Conservation (phyloP, 2,888 invertebrate genomes). For the Apodemia duryi region DNA sequence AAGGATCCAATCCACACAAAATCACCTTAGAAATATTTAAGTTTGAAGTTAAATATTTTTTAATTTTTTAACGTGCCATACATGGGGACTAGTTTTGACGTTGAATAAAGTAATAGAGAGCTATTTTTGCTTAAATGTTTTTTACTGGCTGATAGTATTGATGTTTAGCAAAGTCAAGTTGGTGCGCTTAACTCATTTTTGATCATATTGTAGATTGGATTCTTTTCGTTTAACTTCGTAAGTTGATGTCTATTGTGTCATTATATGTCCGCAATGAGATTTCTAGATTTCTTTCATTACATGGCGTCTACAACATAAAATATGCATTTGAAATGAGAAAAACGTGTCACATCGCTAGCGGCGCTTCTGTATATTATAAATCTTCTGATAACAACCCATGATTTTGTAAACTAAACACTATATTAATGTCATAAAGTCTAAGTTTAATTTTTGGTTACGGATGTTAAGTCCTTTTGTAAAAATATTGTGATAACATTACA, state of each 20-base stretch:
- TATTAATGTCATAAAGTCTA: conserved; percentile 30
- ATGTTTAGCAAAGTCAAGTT: too few species aligned
- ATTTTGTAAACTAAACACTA: conserved; percentile 34
- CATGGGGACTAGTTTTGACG: too few species aligned
- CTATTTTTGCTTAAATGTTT: too few species aligned
- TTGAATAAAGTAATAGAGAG: too few species aligned
- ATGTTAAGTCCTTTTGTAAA: conserved; percentile 34
- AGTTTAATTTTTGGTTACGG: conserved; percentile 25
- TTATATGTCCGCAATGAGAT: conserved; percentile 61
- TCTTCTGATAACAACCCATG: conserved; percentile 30
- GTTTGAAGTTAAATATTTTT: too few species aligned
- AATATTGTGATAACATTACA: conserved; percentile 18
- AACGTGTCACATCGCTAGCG: conserved; percentile 64
- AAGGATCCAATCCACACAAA: too few species aligned
- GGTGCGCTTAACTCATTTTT: too few species aligned
- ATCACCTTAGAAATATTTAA: too few species aligned
- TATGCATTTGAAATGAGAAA: conserved; percentile 76
- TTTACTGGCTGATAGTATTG: too few species aligned
- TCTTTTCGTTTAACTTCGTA: too few species aligned
- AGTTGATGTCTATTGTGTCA: conserved; percentile 45
- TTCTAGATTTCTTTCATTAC: conserved; percentile 57
- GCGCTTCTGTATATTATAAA: conserved; percentile 32
- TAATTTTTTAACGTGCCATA: too few species aligned
- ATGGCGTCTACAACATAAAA: conserved; percentile 64
- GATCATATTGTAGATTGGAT: too few species aligned